Percentiles rank a stretch among this genome's conserved stretches.
Evolutionary conservation across 2,797 vertebrate species (phyloP).

Genomic region (Acanthiza pusilla): DNA sequence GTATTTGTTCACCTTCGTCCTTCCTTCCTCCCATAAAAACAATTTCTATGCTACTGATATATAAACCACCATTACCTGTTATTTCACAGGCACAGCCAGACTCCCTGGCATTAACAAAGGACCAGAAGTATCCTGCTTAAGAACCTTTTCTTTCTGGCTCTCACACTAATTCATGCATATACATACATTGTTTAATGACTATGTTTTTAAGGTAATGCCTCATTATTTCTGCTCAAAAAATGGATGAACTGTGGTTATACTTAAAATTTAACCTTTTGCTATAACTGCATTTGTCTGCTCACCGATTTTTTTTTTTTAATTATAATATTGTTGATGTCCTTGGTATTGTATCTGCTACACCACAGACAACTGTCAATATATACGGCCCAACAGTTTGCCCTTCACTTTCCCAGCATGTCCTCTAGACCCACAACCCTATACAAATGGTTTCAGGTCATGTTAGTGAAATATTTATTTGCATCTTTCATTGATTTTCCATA

Average conservation of each 20-base stretch:
- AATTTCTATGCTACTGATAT: not conserved
- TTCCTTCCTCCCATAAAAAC: not conserved
- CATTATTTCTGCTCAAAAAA: not conserved
- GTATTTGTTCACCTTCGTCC: not conserved
- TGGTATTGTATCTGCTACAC: not conserved
- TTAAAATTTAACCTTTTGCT: not conserved
- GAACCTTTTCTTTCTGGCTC: not conserved
- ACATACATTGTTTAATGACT: not conserved
- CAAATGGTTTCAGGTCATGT: not conserved
- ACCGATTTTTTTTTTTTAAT: not conserved
- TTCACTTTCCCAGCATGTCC: not conserved
- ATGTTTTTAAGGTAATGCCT: not conserved
- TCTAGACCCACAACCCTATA: not conserved
- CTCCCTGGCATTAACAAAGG: not conserved
- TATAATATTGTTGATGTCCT: not conserved
- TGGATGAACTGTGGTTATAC: not conserved
- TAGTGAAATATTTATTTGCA: not conserved
- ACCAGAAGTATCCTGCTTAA: not conserved
- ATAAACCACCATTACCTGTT: not conserved
- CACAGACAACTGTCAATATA: not conserved
- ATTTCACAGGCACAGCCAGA: not conserved
- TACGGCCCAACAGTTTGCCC: not conserved
- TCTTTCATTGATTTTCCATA: conserved; percentile 18
- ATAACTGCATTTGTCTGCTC: not conserved
- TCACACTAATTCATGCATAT: not conserved